Percentiles rank a stretch among this genome's conserved stretches.
Conservation (phyloP, 2,888 invertebrate genomes). For the Andrena bicolor region DNA sequence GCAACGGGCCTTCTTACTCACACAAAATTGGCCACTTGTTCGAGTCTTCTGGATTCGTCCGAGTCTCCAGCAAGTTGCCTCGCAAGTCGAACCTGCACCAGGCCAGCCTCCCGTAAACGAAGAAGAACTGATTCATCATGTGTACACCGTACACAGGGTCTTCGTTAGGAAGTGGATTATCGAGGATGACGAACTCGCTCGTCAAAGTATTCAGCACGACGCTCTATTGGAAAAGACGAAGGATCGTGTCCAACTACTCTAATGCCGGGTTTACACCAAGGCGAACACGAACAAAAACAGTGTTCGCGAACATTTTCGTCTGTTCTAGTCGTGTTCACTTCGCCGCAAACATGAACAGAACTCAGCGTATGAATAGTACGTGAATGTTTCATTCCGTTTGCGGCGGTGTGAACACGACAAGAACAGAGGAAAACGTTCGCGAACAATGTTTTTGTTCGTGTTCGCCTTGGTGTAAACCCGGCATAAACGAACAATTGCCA, state of each 20-base stretch:
- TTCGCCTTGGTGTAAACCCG: too few relatives aligned
- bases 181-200: constrained; percentile 95
- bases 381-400: too few relatives aligned
- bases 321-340: too few relatives aligned
- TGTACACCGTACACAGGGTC: constrained; percentile 88
- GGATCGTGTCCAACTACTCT: not conserved
- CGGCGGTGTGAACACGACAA: too few relatives aligned
- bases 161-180: constrained; percentile 92
- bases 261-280: too few relatives aligned
- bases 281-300: too few relatives aligned
- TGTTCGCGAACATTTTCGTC: too few relatives aligned
- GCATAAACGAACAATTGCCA: too few relatives aligned
- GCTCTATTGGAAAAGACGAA: constrained; percentile 86
- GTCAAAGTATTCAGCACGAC: constrained; percentile 96
- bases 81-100: constrained; percentile 93
- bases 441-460: too few relatives aligned
- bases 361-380: too few relatives aligned
- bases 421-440: too few relatives aligned
- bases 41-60: constrained; percentile 86
- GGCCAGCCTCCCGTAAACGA: constrained; percentile 91
- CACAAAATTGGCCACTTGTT: constrained; percentile 91
- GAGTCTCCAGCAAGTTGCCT: constrained; percentile 89
- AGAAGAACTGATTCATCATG: constrained; percentile 90
- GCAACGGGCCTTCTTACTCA: constrained; percentile 81
- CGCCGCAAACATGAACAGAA: too few relatives aligned